Percentiles rank a stretch among this genome's conserved stretches.
phyloP scores from a whole-genome alignment of 2,888 invertebrate species.

The Escarpia spicata region DNA sequence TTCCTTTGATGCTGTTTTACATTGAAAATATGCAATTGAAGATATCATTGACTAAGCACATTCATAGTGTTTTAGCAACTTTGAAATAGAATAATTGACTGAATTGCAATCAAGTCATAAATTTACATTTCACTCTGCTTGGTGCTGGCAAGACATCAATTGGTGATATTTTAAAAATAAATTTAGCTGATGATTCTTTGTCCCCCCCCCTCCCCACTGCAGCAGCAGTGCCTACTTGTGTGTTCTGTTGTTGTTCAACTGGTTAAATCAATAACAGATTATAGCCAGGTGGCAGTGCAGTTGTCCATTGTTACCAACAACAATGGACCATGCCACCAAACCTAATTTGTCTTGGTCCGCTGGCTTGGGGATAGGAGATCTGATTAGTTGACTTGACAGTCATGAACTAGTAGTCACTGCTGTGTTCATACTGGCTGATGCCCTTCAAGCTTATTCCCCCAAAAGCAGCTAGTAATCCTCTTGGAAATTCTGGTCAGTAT shows the following conservation, averaged over 20 bases:
- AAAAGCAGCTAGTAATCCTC: not conserved
- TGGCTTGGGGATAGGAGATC: not conserved
- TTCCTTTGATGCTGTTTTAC: no score
- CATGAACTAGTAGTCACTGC: not conserved
- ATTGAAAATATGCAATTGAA: no score
- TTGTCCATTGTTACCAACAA: not conserved
- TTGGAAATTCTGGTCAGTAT: not conserved
- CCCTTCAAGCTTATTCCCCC: not conserved
- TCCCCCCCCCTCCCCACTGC: no score
- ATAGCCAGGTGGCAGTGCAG: constrained; percentile 3
- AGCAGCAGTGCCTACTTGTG: not conserved
- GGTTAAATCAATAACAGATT: constrained; percentile 1
- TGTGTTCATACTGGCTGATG: not conserved
- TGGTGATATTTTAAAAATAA: not conserved
- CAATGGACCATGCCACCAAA: constrained; percentile 7
- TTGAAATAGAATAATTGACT: no score
- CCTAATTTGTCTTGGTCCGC: constrained; percentile 7
- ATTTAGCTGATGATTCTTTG: not conserved
- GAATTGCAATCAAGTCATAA: no score
- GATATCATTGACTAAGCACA: no score
- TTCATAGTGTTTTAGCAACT: no score
- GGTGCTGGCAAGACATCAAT: not conserved
- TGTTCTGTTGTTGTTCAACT: not conserved
- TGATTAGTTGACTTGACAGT: not conserved
- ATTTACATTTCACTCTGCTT: not conserved